phyloP scores from a whole-genome alignment of 2,797 vertebrate genomes.

The Remorina albescens region DNA sequence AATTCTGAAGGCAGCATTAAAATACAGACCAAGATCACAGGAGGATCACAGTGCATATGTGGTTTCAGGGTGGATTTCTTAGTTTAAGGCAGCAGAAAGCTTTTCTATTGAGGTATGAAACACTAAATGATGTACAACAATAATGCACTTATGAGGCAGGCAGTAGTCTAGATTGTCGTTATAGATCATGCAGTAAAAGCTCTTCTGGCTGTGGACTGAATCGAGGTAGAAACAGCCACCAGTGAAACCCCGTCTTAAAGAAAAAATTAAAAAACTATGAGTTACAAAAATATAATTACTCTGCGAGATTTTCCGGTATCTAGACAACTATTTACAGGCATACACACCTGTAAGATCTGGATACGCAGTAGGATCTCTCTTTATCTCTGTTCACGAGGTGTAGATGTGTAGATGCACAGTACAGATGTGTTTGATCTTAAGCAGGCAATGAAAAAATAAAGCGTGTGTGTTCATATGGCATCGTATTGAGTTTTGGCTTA shows the following conservation, averaged over 20 bases:
- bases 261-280: conserved; percentile 16
- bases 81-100: conserved; percentile 69
- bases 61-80: conserved; percentile 64
- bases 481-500: conserved; percentile 14
- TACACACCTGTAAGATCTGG: conserved; percentile 11
- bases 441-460: conserved; percentile 22
- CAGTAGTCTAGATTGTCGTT: conserved; percentile 67
- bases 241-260: conserved; percentile 64
- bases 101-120: conserved; percentile 77
- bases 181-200: conserved; percentile 53
- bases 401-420: conserved; percentile 7
- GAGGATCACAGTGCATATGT: conserved; percentile 19
- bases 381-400: conserved; percentile 19
- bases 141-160: conserved; percentile 86
- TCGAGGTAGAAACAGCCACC: conserved; percentile 45
- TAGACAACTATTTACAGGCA: background rate
- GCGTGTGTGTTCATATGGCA: conserved; percentile 27
- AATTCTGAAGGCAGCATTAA: background rate
- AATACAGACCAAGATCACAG: conserved; percentile 6
- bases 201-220: conserved; percentile 48
- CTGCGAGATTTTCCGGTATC: background rate
- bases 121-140: conserved; percentile 78
- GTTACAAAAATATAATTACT: conserved; percentile 15
- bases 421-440: conserved; percentile 24
- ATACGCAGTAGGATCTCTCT: background rate